These are phyloP conservation scores for Saccopteryx bilineata DNA, from an alignment of 2,113 vertebrate species.

Conservation along the genomic window DNA sequence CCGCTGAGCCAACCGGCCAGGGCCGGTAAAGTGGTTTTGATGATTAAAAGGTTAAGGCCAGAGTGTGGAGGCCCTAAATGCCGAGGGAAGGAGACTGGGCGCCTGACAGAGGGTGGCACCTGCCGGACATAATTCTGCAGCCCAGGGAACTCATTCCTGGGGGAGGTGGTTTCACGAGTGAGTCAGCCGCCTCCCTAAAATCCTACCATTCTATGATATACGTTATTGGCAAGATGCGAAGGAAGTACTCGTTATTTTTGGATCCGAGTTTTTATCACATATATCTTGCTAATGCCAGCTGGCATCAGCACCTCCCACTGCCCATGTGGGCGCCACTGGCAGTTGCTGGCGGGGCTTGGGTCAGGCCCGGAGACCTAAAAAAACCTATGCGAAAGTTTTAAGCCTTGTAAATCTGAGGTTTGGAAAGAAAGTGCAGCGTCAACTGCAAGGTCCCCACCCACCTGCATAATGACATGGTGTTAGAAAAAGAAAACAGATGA, in stretches of 20 bases:
- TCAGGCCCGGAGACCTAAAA: not conserved
- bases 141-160: not conserved
- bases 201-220: not conserved
- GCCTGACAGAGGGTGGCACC: not conserved
- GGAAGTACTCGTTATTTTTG: not conserved
- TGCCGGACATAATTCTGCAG: not conserved
- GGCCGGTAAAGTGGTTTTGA: not conserved
- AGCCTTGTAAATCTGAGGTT: slow-evolving; percentile 48
- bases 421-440: slow-evolving; percentile 46
- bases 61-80: not conserved
- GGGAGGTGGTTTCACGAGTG: not conserved
- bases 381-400: slow-evolving; percentile 4
- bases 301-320: not conserved
- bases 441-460: not conserved
- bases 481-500: slow-evolving; percentile 29
- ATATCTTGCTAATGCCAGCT: not conserved
- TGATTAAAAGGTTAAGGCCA: not conserved
- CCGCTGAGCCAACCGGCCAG: too few species aligned
- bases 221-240: not conserved
- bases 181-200: not conserved
- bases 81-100: not conserved
- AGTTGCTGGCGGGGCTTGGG: not conserved
- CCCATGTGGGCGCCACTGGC: not conserved
- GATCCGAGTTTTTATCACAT: not conserved
- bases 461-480: slow-evolving; percentile 31